Evolutionary conservation across 2,113 vertebrate species (phyloP).

Genomic region (Tyrannus savana): DNA sequence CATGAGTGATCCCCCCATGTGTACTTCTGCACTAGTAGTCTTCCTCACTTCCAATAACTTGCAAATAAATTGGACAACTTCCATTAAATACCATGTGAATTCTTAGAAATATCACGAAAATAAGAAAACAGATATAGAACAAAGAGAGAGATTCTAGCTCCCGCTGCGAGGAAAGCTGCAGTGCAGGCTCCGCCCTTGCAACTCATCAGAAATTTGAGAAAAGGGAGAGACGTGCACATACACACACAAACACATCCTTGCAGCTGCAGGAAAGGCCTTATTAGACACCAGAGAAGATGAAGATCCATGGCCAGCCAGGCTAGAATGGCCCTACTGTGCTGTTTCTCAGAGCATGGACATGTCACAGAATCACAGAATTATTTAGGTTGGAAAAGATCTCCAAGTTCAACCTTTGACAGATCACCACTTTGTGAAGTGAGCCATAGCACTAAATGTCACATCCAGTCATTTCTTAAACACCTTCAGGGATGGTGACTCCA

Average conservation of each 20-base stretch:
- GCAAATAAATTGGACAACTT: background rate
- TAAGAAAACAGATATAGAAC: background rate
- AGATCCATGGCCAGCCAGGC: background rate
- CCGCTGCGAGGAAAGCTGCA: background rate
- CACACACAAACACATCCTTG: background rate
- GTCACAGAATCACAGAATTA: background rate
- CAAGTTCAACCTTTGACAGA: background rate
- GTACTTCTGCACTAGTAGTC: background rate
- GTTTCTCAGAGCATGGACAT: background rate
- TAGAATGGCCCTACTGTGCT: background rate
- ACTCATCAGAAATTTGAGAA: background rate
- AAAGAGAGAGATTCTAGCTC: background rate
- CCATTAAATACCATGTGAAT: background rate
- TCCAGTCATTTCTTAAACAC: background rate
- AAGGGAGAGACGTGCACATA: background rate
- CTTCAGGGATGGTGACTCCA: background rate
- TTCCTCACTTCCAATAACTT: background rate
- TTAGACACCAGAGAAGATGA: background rate
- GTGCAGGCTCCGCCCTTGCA: background rate
- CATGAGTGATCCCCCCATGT: background rate
- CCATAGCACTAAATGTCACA: background rate
- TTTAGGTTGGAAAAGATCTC: background rate
- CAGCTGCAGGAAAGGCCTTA: background rate
- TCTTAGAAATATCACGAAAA: background rate
- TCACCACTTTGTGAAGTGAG: background rate